phyloP scores from a whole-genome alignment of 2,797 vertebrate genomes.

The Acanthurus tractus region DNA sequence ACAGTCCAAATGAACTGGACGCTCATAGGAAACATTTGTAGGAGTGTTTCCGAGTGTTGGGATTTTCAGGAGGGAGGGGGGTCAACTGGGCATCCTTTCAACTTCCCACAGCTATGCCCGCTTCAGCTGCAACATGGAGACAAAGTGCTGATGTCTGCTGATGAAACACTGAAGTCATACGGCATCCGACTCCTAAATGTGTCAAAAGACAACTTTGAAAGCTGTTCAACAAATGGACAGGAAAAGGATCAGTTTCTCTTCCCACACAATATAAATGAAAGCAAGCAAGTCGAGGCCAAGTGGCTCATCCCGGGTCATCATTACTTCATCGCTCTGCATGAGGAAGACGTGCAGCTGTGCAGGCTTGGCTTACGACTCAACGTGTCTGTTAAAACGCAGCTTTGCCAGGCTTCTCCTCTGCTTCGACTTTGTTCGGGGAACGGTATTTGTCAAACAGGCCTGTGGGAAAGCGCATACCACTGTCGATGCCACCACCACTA shows the following conservation, averaged over 20 bases:
- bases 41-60: conserved; percentile 83
- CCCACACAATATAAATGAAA: conserved; percentile 76
- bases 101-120: conserved; percentile 88
- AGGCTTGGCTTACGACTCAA: conserved; percentile 86
- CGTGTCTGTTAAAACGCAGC: conserved; percentile 85
- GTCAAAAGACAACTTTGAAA: conserved; percentile 86
- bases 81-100: conserved; percentile 49
- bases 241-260: conserved; percentile 81
- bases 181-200: conserved; percentile 87
- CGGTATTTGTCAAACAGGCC: conserved; percentile 85
- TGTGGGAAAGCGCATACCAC: conserved; percentile 81
- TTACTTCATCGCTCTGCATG: conserved; percentile 86
- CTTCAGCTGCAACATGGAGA: conserved; percentile 89
- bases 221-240: conserved; percentile 72
- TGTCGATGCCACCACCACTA: conserved; percentile 86
- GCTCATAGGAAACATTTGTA: conserved; percentile 83
- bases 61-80: conserved; percentile 49
- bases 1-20: conserved; percentile 85
- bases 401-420: conserved; percentile 82
- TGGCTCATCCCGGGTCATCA: conserved; percentile 87
- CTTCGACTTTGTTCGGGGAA: conserved; percentile 87
- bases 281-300: conserved; percentile 78
- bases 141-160: conserved; percentile 83
- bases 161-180: conserved; percentile 80
- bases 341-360: conserved; percentile 79